phyloP scores from a whole-genome alignment of 1,140 invertebrate genomes.

The Oedothorax gibbosus region DNA sequence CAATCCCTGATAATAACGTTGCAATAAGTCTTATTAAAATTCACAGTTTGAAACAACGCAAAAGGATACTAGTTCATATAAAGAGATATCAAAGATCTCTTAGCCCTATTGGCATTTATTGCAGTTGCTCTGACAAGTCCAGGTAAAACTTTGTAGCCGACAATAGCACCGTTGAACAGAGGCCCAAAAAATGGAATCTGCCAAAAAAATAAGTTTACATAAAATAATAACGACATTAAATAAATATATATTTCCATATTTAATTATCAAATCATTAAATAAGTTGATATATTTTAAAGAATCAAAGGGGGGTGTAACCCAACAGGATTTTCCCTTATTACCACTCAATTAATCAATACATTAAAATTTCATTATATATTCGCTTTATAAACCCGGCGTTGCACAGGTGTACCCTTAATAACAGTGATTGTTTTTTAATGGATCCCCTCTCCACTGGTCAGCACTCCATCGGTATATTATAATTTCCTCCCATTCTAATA shows the following conservation, averaged over 20 bases:
- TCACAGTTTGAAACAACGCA: neutral
- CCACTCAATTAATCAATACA: too few species aligned
- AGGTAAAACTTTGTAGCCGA: constrained; percentile 84
- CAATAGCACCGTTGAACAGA: constrained; percentile 93
- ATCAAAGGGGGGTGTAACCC: neutral
- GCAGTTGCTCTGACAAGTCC: constrained; percentile 91
- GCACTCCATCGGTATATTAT: too few species aligned
- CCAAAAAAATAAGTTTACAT: constrained; percentile 64
- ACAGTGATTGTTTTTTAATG: too few species aligned
- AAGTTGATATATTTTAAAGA: neutral
- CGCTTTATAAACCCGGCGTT: too few species aligned
- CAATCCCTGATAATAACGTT: neutral
- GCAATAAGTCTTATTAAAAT: neutral
- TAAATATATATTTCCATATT: neutral
- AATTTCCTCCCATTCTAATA: too few species aligned
- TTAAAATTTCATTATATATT: too few species aligned
- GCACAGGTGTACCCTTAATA: too few species aligned
- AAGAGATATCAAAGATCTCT: constrained; percentile 85
- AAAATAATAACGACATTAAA: neutral
- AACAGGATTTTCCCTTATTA: too few species aligned
- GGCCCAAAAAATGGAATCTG: constrained; percentile 96
- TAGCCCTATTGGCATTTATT: constrained; percentile 90
- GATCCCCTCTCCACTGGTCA: too few species aligned
- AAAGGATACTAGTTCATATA: constrained; percentile 89
- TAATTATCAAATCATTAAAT: neutral